Evolutionary conservation across 2,113 vertebrate species (phyloP).

Genomic region (Notarius lentiginosus): DNA sequence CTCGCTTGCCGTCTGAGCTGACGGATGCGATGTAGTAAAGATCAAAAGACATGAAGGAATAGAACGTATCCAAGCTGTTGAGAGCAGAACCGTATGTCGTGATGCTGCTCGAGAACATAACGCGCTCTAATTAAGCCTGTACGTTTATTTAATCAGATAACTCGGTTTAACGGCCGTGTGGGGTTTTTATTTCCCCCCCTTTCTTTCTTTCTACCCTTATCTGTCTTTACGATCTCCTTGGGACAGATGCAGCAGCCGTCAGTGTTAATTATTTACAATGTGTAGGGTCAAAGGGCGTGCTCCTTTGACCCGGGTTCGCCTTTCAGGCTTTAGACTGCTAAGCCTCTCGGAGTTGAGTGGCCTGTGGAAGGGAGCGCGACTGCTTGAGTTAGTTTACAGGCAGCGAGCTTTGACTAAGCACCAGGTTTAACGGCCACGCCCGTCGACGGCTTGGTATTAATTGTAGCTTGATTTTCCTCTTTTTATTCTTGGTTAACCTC

Average conservation of each 20-base stretch:
- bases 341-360: slow-evolving; percentile 32
- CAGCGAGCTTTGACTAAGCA: slow-evolving; percentile 16
- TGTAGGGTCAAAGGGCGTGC: slow-evolving; percentile 39
- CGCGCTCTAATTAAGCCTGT: slow-evolving; percentile 15
- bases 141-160: slow-evolving; percentile 48
- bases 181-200: too few relatives aligned
- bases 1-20: slow-evolving; percentile 3
- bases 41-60: slow-evolving; percentile 20
- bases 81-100: too few relatives aligned
- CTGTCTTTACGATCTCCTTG: slow-evolving; percentile 33
- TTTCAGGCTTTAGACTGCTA: slow-evolving; percentile 34
- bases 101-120: too few relatives aligned
- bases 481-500: neutral
- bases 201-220: slow-evolving; percentile 13
- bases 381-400: slow-evolving; percentile 32
- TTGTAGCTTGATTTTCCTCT: neutral
- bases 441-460: neutral
- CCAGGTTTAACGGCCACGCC: slow-evolving; percentile 6
- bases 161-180: neutral
- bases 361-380: slow-evolving; percentile 41
- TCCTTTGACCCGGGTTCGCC: slow-evolving; percentile 38
- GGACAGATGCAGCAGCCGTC: slow-evolving; percentile 50
- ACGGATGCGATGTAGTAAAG: slow-evolving; percentile 26
- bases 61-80: too few relatives aligned
- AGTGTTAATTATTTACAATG: slow-evolving; percentile 64